Evolutionary conservation across 2,888 invertebrate genomes (phyloP), one percentile per base, ranked within the genome.

Genomic region (Apotomis capreana): DNA sequence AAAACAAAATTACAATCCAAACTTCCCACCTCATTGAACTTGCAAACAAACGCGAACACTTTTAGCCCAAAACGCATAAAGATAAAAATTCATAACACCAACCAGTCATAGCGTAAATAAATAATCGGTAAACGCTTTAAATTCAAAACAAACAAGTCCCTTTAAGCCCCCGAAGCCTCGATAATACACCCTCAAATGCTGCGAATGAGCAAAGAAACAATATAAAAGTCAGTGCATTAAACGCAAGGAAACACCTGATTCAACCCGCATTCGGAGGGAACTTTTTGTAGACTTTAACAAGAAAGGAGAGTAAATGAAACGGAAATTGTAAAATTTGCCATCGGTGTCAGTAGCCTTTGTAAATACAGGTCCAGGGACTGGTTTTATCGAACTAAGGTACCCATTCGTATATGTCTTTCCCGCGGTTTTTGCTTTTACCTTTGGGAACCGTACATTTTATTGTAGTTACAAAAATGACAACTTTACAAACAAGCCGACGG

Each of bases 191-290:
- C 60, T 60, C 60, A 54, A 60, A 62, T 5, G 26, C 59, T 49
- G 55, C 5, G 60, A 70, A 63, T 69, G 61, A 71, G 71, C 60
- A 59, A 59, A 62, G 59, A 59, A 68, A 69, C 65, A 61, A 77
- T 78, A 77, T 75, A 76, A 76, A 77, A 78, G 75, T 76, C 76
- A 74, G 74, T 77, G 76, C 78, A 78, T 77, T 78, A 78, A 78
- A 77, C 76, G 74, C 57, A 63, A 60, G 71, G 57, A 67, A 64
- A 63, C 77, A 77, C 76, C 77, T 78, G 79, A 76, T 73, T 75
- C 77, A 73, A 73, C 78, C 79, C 77, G 78, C 76, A 78, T 76
- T 37, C 55, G 59, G 70, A 68, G 74, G 73, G 64, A 74, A 69
- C 70, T 76, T 75, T 67, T 69, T 73, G 68, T 72, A 51, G 74